Conservation (phyloP, 2,888 invertebrate species). For the Thymelicus lineola region DNA sequence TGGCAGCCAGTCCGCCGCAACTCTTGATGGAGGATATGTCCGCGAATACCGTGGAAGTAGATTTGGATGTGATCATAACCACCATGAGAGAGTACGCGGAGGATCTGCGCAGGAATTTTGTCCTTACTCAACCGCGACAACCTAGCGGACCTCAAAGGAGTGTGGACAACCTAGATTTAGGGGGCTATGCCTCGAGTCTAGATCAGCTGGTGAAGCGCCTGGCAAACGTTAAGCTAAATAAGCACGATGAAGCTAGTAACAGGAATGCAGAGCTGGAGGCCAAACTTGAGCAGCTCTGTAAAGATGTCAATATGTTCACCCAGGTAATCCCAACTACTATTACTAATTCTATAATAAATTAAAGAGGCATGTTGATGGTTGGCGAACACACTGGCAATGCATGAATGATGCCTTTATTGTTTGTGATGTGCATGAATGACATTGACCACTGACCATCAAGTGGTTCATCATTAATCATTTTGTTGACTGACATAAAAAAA, state of each 20-base stretch:
- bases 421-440: no score
- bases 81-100: slow-evolving; percentile 67
- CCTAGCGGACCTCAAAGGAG: slow-evolving; percentile 43
- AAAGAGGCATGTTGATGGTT: no score
- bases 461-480: no score
- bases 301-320: slow-evolving; percentile 70
- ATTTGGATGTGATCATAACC: slow-evolving; percentile 64
- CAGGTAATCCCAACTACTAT: slow-evolving; percentile 55
- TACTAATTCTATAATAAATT: no score
- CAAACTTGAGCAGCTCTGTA: slow-evolving; percentile 63
- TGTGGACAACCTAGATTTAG: slow-evolving; percentile 59
- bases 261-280: slow-evolving; percentile 64
- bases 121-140: slow-evolving; percentile 43
- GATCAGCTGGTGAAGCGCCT: slow-evolving; percentile 70
- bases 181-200: slow-evolving; percentile 64
- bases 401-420: no score
- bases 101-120: slow-evolving; percentile 62
- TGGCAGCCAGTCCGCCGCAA: slow-evolving; percentile 63
- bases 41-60: slow-evolving; percentile 55
- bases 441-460: no score
- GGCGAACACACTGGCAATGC: no score
- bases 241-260: slow-evolving; percentile 51
- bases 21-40: slow-evolving; percentile 68
- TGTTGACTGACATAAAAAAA: no score
- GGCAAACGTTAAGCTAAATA: slow-evolving; percentile 61